Evolutionary conservation across 2,113 vertebrate genomes (phyloP).

Genomic region (Okapia johnstoni): DNA sequence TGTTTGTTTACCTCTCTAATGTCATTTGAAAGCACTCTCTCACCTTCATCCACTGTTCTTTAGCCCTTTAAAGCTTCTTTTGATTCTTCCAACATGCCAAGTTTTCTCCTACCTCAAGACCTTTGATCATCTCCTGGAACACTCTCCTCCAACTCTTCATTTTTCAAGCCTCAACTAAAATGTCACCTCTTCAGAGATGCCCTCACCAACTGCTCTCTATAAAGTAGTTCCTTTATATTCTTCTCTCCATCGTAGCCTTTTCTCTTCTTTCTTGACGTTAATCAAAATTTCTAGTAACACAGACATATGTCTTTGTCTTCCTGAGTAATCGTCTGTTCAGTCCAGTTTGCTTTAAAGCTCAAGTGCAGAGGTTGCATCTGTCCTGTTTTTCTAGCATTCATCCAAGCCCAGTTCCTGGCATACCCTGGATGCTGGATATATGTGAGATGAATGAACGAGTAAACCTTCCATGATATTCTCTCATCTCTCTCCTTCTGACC

Average conservation of each 20-base stretch:
- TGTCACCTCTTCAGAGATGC: neutral
- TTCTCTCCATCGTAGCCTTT: neutral
- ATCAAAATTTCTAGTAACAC: neutral
- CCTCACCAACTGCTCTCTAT: neutral
- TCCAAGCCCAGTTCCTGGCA: neutral
- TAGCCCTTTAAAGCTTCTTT: neutral
- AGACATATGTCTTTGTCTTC: conserved; percentile 2
- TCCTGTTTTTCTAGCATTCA: neutral
- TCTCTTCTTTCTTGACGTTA: neutral
- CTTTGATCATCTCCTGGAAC: neutral
- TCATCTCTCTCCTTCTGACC: neutral
- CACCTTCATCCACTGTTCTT: neutral
- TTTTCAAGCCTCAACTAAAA: neutral
- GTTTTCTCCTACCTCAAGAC: neutral
- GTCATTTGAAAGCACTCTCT: neutral
- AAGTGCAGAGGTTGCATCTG: neutral
- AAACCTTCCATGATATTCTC: neutral
- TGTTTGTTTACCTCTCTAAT: neutral
- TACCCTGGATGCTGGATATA: neutral
- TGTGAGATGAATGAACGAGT: neutral
- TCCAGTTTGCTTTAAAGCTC: conserved; percentile 3
- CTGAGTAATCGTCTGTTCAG: neutral
- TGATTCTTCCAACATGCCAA: neutral
- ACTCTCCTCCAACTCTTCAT: neutral
- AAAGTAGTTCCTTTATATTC: neutral